Conservation (phyloP, 2,888 invertebrate genomes). For the Eudemis profundana region DNA sequence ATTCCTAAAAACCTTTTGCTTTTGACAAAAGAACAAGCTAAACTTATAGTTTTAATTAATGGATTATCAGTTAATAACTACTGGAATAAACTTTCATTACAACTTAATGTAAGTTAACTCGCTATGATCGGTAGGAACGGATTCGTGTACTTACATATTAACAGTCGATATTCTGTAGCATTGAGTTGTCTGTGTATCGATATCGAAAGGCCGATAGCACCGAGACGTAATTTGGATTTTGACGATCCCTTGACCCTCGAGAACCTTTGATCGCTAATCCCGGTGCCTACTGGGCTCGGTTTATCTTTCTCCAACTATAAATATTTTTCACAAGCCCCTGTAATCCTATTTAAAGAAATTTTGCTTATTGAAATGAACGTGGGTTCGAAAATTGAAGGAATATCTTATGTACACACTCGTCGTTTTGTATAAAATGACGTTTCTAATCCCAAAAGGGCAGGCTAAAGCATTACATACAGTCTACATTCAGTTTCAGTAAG, state of each 20-base stretch:
- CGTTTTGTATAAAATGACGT: neutral
- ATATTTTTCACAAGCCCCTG: constrained; percentile 36
- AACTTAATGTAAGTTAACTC: too few relatives aligned
- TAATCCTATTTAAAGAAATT: constrained; percentile 21
- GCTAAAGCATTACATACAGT: too few relatives aligned
- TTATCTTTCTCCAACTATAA: constrained; percentile 36
- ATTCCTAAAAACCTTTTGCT: too few relatives aligned
- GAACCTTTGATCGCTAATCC: constrained; percentile 53
- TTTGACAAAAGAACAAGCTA: too few relatives aligned
- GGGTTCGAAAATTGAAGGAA: neutral
- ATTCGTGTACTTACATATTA: neutral
- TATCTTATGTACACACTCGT: neutral
- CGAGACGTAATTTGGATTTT: constrained; percentile 59
- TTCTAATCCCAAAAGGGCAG: neutral
- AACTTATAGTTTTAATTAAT: too few relatives aligned
- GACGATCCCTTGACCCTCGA: constrained; percentile 56
- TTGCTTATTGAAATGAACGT: constrained; percentile 6
- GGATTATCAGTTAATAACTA: too few relatives aligned
- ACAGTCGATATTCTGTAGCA: constrained; percentile 2
- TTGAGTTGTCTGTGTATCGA: constrained; percentile 10
- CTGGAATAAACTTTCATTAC: too few relatives aligned
- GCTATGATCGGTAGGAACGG: too few relatives aligned
- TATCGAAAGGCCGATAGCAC: constrained; percentile 54
- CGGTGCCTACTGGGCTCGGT: constrained; percentile 26
- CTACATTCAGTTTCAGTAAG: neutral